Evolutionary conservation across 2,113 vertebrate species (phyloP).

Genomic region (Muntiacus reevesi): DNA sequence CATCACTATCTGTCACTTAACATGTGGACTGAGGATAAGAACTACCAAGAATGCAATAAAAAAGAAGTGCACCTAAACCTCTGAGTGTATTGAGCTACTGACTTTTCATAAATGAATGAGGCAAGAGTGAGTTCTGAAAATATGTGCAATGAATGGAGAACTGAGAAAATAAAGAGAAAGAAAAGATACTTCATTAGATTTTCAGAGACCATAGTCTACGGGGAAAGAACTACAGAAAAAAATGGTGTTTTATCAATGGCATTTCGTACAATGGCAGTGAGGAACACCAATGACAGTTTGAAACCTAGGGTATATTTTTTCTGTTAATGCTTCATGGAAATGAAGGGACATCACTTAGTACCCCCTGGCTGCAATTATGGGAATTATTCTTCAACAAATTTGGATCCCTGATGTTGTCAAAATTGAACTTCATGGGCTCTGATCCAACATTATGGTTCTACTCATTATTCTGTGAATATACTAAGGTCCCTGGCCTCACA

Average conservation of each 20-base stretch:
- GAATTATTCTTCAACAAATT: not conserved
- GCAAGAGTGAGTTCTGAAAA: not conserved
- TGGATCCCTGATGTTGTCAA: not conserved
- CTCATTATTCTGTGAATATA: not conserved
- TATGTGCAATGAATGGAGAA: not conserved
- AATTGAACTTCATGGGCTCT: not conserved
- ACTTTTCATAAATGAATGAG: not conserved
- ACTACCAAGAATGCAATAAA: conserved; percentile 36
- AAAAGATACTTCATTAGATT: not conserved
- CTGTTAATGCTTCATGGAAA: not conserved
- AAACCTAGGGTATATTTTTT: not conserved
- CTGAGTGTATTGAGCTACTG: not conserved
- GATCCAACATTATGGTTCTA: not conserved
- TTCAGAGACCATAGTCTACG: not conserved
- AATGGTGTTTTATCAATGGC: not conserved
- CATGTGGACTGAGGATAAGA: conserved; percentile 42
- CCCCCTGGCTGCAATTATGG: not conserved
- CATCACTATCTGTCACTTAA: conserved; percentile 45
- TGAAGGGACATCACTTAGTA: not conserved
- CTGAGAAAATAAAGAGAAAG: not conserved
- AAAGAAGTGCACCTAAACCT: not conserved
- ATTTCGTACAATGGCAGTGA: not conserved
- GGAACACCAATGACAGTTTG: not conserved
- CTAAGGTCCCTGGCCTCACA: not conserved
- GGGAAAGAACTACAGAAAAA: not conserved